phyloP scores from a whole-genome alignment of 1,140 invertebrate species.

The Ylistrum balloti region DNA sequence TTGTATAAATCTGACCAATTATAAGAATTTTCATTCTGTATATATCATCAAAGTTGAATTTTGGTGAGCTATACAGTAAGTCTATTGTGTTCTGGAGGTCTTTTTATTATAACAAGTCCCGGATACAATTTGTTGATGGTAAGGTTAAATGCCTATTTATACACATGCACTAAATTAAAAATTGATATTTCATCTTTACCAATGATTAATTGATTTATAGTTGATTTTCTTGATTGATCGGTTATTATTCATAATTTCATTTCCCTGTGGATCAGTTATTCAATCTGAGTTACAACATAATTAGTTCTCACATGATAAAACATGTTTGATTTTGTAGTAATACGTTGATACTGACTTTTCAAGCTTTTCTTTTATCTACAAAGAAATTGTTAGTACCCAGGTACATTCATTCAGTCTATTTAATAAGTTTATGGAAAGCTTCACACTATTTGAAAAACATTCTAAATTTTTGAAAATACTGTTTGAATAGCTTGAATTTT shows the following conservation, averaged over 20 bases:
- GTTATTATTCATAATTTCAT: too few species aligned
- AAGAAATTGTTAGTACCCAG: neutral
- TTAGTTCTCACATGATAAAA: too few species aligned
- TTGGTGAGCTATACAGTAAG: neutral
- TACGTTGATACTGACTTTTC: neutral
- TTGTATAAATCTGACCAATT: neutral
- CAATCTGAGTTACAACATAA: too few species aligned
- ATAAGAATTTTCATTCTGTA: neutral
- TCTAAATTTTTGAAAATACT: neutral
- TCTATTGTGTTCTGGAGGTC: too few species aligned
- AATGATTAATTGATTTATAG: too few species aligned
- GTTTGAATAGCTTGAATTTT: constrained; percentile 8
- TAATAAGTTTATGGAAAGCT: neutral
- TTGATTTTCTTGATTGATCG: too few species aligned
- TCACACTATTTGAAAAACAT: neutral
- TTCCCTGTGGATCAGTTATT: too few species aligned
- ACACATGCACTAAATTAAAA: too few species aligned
- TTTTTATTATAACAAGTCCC: too few species aligned
- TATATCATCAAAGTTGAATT: neutral
- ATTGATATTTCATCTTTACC: too few species aligned
- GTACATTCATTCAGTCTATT: neutral
- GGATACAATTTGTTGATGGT: too few species aligned
- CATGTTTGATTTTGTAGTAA: neutral
- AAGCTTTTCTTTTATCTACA: neutral
- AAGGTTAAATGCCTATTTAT: too few species aligned